Base-by-base conservation (phyloP, 2,113 vertebrate species). In the Coptodon rendalli region DNA sequence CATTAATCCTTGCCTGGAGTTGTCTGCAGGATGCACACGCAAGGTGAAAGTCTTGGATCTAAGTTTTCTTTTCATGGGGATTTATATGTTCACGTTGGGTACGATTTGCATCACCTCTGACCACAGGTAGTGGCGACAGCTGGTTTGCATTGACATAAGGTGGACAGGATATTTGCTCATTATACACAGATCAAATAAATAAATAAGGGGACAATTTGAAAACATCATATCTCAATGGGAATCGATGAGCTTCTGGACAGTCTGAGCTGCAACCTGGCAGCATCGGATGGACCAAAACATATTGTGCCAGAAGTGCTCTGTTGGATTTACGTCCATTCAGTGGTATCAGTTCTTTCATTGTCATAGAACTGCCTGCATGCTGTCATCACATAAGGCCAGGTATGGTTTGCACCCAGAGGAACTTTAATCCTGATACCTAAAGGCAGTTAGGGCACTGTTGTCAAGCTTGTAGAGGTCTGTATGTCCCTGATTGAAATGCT, bases 71-170 rank as follows among this genome's bases (percentile, higher is more conserved):
- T 68, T 56, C 71, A 11, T n/a, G 2, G 43, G 71, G 84, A 81
- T 91, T 89, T 93, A 92, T 93, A 91, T 57, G 45, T 59, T 52
- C 48, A 83, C 14, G 3, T 78, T 78, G 13, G 57, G 14, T 31
- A 14, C 9, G 45, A 94, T 96, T 96, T 96, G 92, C 94, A 94
- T 95, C 61, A 24, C 78, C 29, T 54, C 27, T 61, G 79, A 87
- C 87, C 86, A 52, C 90, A 89, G 92, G 91, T 86, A 81, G 87
- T 92, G 88, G 87, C 59, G 59, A 66, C 9, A 19, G 9, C 24
- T 61, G 8, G 68, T 95, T 95, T 95, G 92, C 94, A 91, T 94
- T 45, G 48, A 56, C 88, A 34, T 5, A 5, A 9, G 29, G 31
- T 29, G 50, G 36, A 45, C 68, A 84, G 85, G 87, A 86, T 29